phyloP scores from a whole-genome alignment of 1,140 invertebrate genomes.

The Listronotus oregonensis region DNA sequence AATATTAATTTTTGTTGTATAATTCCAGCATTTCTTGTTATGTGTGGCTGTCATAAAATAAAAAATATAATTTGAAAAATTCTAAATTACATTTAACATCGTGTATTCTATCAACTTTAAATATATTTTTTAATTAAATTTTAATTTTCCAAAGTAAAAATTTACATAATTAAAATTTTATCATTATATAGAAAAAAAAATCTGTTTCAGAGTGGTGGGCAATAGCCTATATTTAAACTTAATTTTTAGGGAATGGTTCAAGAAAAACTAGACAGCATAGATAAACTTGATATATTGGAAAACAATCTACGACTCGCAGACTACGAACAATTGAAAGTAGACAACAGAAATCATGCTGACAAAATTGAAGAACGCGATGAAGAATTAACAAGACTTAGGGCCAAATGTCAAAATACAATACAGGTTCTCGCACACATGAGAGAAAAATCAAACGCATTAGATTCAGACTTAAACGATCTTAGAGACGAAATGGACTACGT shows the following conservation, averaged over 20 bases:
- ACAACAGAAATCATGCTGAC: slow-evolving; percentile 51
- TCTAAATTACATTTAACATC: no score
- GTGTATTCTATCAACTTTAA: no score
- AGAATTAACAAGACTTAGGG: slow-evolving; percentile 46
- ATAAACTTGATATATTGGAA: slow-evolving; percentile 39
- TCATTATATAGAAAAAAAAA: no score
- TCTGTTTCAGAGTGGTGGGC: no score
- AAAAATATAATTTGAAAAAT: no score
- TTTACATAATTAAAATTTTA: no score
- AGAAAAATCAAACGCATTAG: slow-evolving; percentile 47
- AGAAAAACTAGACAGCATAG: slow-evolving; percentile 37
- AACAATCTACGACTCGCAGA: slow-evolving; percentile 47
- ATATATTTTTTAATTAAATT: no score
- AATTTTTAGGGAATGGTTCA: slow-evolving; percentile 32
- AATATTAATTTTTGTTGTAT: no score
- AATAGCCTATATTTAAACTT: no score
- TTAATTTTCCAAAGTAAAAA: no score
- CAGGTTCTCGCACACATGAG: slow-evolving; percentile 51
- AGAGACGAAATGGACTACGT: slow-evolving; percentile 1
- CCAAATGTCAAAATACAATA: slow-evolving; percentile 43
- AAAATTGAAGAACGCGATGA: slow-evolving; percentile 54
- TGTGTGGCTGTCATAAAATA: no score
- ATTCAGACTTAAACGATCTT: slow-evolving; percentile 25
- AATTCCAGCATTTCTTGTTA: no score
- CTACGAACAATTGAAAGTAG: slow-evolving; percentile 49